Percentiles rank a stretch among this genome's conserved stretches.
Evolutionary conservation across 2,888 invertebrate genomes (phyloP).

Genomic region (Crioceris asparagi): DNA sequence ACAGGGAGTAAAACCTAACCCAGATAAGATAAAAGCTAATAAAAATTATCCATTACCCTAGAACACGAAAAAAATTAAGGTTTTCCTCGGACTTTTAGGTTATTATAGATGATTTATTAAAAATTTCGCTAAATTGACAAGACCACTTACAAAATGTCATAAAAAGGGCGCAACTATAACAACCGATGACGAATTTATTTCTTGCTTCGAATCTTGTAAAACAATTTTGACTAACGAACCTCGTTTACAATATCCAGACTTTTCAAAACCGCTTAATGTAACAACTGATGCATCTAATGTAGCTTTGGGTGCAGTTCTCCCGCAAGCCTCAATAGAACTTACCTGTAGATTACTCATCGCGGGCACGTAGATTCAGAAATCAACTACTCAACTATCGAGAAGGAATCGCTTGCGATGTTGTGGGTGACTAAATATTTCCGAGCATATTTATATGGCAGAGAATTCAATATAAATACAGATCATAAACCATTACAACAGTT

Average conservation of each 20-base stretch:
- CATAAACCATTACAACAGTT: not conserved
- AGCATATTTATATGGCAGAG: not conserved
- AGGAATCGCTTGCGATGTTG: not conserved
- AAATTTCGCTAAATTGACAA: conserved; percentile 1
- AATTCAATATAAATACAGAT: not conserved
- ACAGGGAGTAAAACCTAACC: no score
- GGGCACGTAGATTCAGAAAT: not conserved
- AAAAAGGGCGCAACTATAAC: not conserved
- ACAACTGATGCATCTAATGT: conserved; percentile 5
- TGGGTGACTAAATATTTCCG: not conserved
- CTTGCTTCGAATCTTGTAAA: not conserved
- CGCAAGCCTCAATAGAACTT: not conserved
- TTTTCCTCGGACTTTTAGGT: not conserved
- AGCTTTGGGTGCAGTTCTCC: not conserved
- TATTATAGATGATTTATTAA: conserved; percentile 1
- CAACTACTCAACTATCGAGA: no score
- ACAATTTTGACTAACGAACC: conserved; percentile 1
- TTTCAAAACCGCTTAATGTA: not conserved
- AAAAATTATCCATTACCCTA: not conserved
- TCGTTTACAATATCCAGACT: not conserved
- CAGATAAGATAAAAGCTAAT: not conserved
- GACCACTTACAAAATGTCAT: conserved; percentile 1
- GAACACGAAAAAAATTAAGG: not conserved
- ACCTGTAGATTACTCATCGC: not conserved
- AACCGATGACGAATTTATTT: not conserved